These are phyloP conservation scores for Anguilla obscura DNA, from an alignment of 2,797 vertebrate genomes.

Conservation along the genomic window DNA sequence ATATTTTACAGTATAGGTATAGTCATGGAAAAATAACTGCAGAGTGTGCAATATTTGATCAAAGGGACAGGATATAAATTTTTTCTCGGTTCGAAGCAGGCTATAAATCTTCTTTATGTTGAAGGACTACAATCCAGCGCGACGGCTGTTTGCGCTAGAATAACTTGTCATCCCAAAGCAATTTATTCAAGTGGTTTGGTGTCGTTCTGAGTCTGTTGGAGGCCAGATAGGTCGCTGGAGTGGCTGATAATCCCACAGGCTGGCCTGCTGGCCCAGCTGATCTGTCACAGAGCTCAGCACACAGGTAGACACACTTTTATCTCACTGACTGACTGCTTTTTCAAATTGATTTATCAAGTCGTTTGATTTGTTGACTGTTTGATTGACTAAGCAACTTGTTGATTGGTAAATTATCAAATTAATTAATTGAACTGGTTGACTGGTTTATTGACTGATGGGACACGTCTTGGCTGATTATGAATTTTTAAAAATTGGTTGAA, in stretches of 20 bases:
- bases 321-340: too few relatives aligned
- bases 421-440: not conserved
- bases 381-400: not conserved
- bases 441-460: not conserved
- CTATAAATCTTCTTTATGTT: not conserved
- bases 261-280: slow-evolving; percentile 27
- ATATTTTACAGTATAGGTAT: not conserved
- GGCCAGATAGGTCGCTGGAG: slow-evolving; percentile 43
- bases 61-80: not conserved
- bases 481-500: too few relatives aligned
- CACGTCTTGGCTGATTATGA: too few relatives aligned
- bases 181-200: slow-evolving; percentile 43
- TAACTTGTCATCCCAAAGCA: slow-evolving; percentile 30
- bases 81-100: not conserved
- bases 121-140: not conserved
- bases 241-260: slow-evolving; percentile 12
- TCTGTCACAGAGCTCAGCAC: slow-evolving; percentile 26
- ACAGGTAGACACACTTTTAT: slow-evolving; percentile 11
- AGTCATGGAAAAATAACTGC: not conserved
- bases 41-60: not conserved
- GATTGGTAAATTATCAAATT: too few relatives aligned
- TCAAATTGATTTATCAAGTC: too few relatives aligned
- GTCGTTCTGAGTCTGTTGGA: slow-evolving; percentile 33
- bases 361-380: slow-evolving; percentile 21
- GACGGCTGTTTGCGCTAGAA: slow-evolving; percentile 21